Evolutionary conservation across 2,888 invertebrate species (phyloP).

Genomic region (Drosophila villosipedis): DNA sequence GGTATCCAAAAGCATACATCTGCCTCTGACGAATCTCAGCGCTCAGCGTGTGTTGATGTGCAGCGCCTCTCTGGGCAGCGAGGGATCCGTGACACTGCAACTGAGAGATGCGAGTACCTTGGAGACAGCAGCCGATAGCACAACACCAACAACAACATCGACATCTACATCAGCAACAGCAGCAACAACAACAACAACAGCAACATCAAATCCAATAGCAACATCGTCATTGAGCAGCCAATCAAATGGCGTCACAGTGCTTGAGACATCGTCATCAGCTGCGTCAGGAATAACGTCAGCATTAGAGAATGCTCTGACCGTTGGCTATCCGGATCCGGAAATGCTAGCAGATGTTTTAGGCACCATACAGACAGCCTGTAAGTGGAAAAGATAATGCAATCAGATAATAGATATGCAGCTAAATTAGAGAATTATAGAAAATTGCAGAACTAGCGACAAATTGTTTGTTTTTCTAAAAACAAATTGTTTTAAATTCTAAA

Average conservation of each 20-base stretch:
- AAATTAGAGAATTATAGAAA: not conserved
- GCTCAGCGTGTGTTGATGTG: slow-evolving; percentile 84
- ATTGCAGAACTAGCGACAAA: not conserved
- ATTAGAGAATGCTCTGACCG: slow-evolving; percentile 88
- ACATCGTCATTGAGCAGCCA: slow-evolving; percentile 36
- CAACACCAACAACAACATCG: slow-evolving; percentile 19
- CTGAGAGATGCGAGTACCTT: slow-evolving; percentile 84
- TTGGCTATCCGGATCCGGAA: slow-evolving; percentile 91
- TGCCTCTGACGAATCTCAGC: slow-evolving; percentile 84
- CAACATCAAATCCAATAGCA: slow-evolving; percentile 28
- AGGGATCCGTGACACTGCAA: slow-evolving; percentile 85
- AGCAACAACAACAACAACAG: slow-evolving; percentile 6
- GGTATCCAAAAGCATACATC: slow-evolving; percentile 85
- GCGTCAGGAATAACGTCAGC: slow-evolving; percentile 62
- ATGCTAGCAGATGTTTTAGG: slow-evolving; percentile 90
- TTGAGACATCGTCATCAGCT: slow-evolving; percentile 43
- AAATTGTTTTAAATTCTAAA: not conserved
- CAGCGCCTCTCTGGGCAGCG: slow-evolving; percentile 85
- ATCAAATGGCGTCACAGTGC: slow-evolving; percentile 56
- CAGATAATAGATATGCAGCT: not conserved
- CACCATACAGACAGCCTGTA: slow-evolving; percentile 87
- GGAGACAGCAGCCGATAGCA: slow-evolving; percentile 36
- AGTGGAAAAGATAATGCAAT: slow-evolving; percentile 42
- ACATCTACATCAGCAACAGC: slow-evolving; percentile 35
- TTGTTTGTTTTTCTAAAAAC: too few species aligned